Percentiles rank a stretch among this genome's conserved stretches.
phyloP scores from a whole-genome alignment of 2,113 vertebrate species.

The Malaclemys terrapin region DNA sequence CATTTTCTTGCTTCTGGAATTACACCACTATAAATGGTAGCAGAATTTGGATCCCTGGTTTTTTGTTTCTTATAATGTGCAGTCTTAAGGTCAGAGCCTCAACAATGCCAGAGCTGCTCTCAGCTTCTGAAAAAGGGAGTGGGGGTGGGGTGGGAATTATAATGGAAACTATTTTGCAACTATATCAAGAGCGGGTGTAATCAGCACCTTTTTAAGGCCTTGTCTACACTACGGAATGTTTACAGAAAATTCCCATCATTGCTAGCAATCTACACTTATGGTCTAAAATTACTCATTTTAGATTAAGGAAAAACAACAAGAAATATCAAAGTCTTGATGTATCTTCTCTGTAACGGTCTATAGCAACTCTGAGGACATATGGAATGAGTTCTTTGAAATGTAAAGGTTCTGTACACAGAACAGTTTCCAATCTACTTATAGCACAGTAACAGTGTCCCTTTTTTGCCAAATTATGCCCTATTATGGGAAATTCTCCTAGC shows the following conservation, averaged over 20 bases:
- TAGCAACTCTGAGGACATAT: not conserved
- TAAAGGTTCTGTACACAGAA: not conserved
- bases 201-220: not conserved
- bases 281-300: not conserved
- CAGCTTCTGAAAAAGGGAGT: not conserved
- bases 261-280: not conserved
- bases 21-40: not conserved
- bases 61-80: not conserved
- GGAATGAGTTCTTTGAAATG: not conserved
- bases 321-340: not conserved
- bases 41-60: not conserved
- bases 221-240: not conserved
- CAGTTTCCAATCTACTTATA: not conserved
- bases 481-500: not conserved
- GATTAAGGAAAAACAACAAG: not conserved
- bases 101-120: not conserved
- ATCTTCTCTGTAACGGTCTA: not conserved
- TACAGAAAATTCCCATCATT: not conserved
- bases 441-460: not conserved
- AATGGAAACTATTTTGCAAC: not conserved
- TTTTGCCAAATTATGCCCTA: not conserved
- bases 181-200: not conserved
- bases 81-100: not conserved
- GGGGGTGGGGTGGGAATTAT: not conserved
- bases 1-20: not conserved